These are phyloP conservation scores for Loripinus fragilis DNA, from an alignment of 2,888 invertebrate species.

Conservation along the genomic window DNA sequence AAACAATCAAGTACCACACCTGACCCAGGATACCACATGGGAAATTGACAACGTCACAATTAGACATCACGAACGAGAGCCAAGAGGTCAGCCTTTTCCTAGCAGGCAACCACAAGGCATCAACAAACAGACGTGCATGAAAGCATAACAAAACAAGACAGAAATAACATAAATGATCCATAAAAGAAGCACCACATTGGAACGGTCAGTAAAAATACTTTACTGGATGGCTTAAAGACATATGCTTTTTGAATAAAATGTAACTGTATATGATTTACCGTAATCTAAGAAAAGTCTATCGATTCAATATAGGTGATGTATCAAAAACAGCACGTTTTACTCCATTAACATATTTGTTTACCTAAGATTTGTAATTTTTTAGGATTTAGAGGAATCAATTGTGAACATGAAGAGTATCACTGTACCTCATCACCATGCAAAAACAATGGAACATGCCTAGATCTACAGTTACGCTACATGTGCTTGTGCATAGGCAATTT, in stretches of 20 bases:
- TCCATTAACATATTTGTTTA: background rate
- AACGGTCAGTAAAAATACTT: too few relatives aligned
- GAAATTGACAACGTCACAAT: too few relatives aligned
- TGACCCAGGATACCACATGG: too few relatives aligned
- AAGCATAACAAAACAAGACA: too few relatives aligned
- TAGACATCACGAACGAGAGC: too few relatives aligned
- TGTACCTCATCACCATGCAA: background rate
- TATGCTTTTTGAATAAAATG: background rate
- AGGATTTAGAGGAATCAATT: background rate
- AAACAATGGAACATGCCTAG: background rate
- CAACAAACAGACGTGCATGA: too few relatives aligned
- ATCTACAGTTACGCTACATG: background rate
- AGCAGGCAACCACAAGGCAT: too few relatives aligned
- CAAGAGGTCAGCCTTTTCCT: too few relatives aligned
- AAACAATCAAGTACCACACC: too few relatives aligned
- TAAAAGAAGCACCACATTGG: too few relatives aligned
- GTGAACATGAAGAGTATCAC: background rate
- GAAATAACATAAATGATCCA: too few relatives aligned
- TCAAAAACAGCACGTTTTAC: background rate
- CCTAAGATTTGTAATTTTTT: background rate
- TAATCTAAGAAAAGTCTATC: background rate
- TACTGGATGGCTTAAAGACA: too few relatives aligned
- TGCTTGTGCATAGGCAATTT: background rate
- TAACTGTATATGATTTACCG: background rate
- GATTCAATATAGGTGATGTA: background rate